Conservation (phyloP, 2,797 vertebrate genomes). For the Hippocampus kuda region DNA sequence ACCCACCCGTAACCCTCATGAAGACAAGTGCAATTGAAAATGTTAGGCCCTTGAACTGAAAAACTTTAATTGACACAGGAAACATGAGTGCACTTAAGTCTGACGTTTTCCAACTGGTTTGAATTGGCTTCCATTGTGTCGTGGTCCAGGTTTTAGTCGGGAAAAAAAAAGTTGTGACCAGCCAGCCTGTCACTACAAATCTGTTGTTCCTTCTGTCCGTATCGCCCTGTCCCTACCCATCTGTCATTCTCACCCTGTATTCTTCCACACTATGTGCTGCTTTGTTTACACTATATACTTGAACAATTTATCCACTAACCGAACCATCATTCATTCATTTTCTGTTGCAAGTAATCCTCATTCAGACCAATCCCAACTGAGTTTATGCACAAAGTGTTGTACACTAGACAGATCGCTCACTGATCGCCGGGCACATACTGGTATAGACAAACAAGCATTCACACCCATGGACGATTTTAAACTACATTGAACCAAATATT, state of each 20-base stretch:
- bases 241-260: conserved; percentile 50
- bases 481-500: too few relatives aligned
- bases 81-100: conserved; percentile 14
- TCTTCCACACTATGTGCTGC: conserved; percentile 19
- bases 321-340: too few relatives aligned
- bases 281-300: neutral
- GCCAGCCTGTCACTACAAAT: conserved; percentile 54
- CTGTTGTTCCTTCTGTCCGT: conserved; percentile 46
- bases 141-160: neutral
- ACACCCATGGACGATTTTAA: too few relatives aligned
- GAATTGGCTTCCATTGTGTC: neutral
- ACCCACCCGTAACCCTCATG: too few relatives aligned
- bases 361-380: too few relatives aligned
- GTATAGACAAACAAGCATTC: too few relatives aligned
- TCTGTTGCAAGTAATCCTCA: too few relatives aligned
- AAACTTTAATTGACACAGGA: conserved; percentile 8
- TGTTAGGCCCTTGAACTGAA: neutral
- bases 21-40: too few relatives aligned
- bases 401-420: too few relatives aligned
- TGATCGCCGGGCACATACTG: too few relatives aligned
- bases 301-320: too few relatives aligned
- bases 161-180: conserved; percentile 25
- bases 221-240: conserved; percentile 48
- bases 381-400: too few relatives aligned
- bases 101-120: neutral